phyloP scores from a whole-genome alignment of 2,797 vertebrate genomes.

The Cheirogaleus major region DNA sequence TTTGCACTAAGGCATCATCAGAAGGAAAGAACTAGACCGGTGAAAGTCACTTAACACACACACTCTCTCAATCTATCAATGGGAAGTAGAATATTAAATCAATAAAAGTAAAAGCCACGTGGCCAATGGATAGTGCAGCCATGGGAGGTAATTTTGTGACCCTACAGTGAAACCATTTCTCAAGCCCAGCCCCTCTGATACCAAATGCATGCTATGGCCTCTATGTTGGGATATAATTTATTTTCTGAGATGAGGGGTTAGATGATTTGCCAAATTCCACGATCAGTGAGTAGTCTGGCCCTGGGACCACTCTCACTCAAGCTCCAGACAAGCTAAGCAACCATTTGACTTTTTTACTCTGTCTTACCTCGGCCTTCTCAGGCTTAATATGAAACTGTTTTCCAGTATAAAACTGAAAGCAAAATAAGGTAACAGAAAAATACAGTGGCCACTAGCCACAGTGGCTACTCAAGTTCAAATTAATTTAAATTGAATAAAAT shows the following conservation, averaged over 20 bases:
- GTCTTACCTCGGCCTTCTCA: not conserved
- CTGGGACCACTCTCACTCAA: not conserved
- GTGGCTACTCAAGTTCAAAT: not conserved
- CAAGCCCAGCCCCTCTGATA: not conserved
- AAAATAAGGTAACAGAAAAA: not conserved
- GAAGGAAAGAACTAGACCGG: not conserved
- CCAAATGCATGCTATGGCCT: not conserved
- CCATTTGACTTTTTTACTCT: not conserved
- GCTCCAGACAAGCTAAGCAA: accelerated
- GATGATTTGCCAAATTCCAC: not conserved
- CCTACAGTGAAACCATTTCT: not conserved
- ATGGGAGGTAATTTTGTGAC: not conserved
- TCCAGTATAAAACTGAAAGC: not conserved
- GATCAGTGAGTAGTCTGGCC: not conserved
- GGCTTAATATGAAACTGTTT: not conserved
- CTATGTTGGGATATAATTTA: not conserved
- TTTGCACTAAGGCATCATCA: not conserved
- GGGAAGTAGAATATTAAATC: not conserved
- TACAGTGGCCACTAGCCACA: not conserved
- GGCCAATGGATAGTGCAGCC: not conserved
- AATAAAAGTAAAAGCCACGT: not conserved
- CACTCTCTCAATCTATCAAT: not conserved
- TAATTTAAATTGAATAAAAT: constrained; percentile 3
- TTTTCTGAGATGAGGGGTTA: not conserved
- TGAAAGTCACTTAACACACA: not conserved